phyloP scores from a whole-genome alignment of 2,888 invertebrate species.

The Morpho deidamia region DNA sequence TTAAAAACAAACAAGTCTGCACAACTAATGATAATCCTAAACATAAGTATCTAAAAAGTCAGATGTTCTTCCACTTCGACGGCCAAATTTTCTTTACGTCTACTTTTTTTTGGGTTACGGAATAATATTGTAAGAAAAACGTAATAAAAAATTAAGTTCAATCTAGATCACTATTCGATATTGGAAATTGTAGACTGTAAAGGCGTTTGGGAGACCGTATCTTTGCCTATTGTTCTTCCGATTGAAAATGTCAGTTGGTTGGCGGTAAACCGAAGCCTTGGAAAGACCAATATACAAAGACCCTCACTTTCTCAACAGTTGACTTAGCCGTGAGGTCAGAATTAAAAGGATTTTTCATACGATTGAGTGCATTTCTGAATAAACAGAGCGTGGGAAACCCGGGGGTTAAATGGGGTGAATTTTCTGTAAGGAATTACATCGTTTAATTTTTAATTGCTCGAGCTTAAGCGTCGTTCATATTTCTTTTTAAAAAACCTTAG shows the following conservation, averaged over 20 bases:
- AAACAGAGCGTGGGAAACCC: slow-evolving; percentile 11
- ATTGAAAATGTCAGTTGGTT: slow-evolving; percentile 21
- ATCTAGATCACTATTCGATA: too few relatives aligned
- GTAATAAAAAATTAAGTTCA: too few relatives aligned
- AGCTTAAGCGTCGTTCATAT: slow-evolving; percentile 3
- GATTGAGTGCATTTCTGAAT: slow-evolving; percentile 8
- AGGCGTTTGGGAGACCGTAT: not conserved
- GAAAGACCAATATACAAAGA: slow-evolving; percentile 10
- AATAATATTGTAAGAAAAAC: too few relatives aligned
- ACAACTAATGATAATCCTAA: too few relatives aligned
- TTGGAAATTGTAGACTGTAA: not conserved
- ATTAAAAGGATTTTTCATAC: slow-evolving; percentile 2
- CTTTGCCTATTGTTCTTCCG: slow-evolving; percentile 5
- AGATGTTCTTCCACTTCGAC: too few relatives aligned
- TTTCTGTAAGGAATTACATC: slow-evolving; percentile 11
- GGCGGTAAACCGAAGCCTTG: slow-evolving; percentile 10
- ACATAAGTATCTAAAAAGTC: too few relatives aligned
- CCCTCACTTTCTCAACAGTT: not conserved
- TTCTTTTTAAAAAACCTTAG: slow-evolving; percentile 7
- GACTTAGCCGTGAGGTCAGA: not conserved
- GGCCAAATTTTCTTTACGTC: too few relatives aligned
- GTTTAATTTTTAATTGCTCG: slow-evolving; percentile 12
- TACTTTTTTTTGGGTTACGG: too few relatives aligned
- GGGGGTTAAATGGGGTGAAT: slow-evolving; percentile 8
- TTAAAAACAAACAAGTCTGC: too few relatives aligned